Evolutionary conservation across 2,888 invertebrate species (phyloP), one percentile per base, ranked within the genome.

Genomic region (Tortrix viridana): DNA sequence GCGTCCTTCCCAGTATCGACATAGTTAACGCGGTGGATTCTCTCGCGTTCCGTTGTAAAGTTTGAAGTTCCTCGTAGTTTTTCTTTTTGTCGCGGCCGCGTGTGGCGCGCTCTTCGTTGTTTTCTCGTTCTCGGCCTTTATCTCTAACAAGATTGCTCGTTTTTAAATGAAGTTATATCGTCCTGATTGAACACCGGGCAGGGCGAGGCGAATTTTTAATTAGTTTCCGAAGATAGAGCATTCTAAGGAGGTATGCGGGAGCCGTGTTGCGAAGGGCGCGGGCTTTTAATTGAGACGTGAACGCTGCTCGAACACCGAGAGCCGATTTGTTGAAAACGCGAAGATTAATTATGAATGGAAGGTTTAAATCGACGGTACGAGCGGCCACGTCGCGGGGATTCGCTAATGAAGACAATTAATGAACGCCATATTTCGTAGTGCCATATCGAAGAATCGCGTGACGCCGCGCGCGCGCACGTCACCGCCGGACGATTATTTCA

Each of bases 111-210:
- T 90, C 87, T 89, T 90, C 88, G 90, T 90, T 89, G 90, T 91
- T 90, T 89, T 89, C 91, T 89, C 88, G 81, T 89, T 89, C 91
- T 89, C 88, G 81, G 84, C 75, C 73, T 86, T 92, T 91, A 90
- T 91, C 90, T 88, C 80, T 76, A 84, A 89, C 91, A 90, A 91
- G 90, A 90, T 90, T 89, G 89, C 89, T 88, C 88, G 87, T 90
- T 89, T 92, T 89, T 89, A 90, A 91, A 92, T 92, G 89, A 92
- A 92, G 92, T 91, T 91, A 92, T 91, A 92, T 88, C 86, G 86
- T 81, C 84, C 77, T 88, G 90, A 88, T 89, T 89, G 88, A 88
- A 88, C 89, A 88, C 79, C 83, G 81, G 81, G 79, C 85, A 79
- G 85, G 89, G 86, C 86, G 88, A 86, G 78, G 88, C 90, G 90